Conservation (phyloP, 1,140 invertebrate species). For the Bactericera cockerelli region DNA sequence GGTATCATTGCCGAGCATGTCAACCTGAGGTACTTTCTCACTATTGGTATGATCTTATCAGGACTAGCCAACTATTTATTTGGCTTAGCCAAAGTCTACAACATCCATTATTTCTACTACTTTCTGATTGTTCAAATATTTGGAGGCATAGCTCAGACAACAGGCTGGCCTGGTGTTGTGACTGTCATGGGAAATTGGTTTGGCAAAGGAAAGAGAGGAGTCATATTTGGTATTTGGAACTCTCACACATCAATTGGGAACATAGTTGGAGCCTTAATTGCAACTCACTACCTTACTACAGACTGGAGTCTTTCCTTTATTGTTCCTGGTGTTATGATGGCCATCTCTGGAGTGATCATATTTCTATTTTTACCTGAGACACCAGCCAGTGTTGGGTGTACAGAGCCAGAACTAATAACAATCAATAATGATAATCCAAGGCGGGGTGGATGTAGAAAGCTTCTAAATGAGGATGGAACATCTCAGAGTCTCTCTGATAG, state of each 20-base stretch:
- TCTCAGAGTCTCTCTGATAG: not conserved
- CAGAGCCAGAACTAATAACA: not conserved
- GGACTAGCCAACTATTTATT: conserved; percentile 79
- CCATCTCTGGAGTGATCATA: conserved; percentile 52
- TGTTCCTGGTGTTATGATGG: conserved; percentile 78
- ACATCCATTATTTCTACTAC: conserved; percentile 71
- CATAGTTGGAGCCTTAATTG: conserved; percentile 74
- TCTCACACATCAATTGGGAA: conserved; percentile 93
- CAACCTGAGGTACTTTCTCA: conserved; percentile 77
- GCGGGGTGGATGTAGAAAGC: not conserved
- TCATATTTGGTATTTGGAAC: conserved; percentile 64
- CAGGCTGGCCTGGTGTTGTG: conserved; percentile 87
- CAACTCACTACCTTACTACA: conserved; percentile 63
- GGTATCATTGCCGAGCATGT: conserved; percentile 85
- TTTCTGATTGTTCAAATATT: conserved; percentile 66
- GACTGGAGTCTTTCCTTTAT: conserved; percentile 89
- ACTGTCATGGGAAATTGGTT: conserved; percentile 91
- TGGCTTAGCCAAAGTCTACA: conserved; percentile 65
- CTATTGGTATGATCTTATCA: conserved; percentile 77
- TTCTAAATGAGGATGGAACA: not conserved
- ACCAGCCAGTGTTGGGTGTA: not conserved
- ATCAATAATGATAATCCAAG: not conserved
- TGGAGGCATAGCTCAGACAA: conserved; percentile 75
- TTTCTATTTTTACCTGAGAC: conserved; percentile 58
- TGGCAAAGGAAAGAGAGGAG: conserved; percentile 66